A percentile compares a stretch with the other conserved stretches of the same genome.
Conservation (phyloP, 2,888 invertebrate species). For the Anthophora plumipes region DNA sequence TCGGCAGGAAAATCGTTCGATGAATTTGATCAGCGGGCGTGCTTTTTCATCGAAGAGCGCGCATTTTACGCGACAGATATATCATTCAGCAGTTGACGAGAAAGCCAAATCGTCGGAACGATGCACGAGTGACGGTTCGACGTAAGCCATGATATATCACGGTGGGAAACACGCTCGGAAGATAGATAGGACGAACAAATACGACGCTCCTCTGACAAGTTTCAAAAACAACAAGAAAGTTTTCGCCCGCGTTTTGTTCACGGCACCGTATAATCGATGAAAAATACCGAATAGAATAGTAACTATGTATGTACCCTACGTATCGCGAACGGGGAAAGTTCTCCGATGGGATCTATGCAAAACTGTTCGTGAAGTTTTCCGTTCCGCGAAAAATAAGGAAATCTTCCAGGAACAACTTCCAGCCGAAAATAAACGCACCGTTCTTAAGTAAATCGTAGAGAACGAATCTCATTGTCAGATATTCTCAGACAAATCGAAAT, state of each 20-base stretch:
- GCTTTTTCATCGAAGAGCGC: background rate
- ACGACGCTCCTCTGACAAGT: background rate
- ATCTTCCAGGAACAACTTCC: constrained; percentile 6
- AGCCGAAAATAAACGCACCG: constrained; percentile 28
- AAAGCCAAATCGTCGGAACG: constrained; percentile 19
- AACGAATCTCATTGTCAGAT: background rate
- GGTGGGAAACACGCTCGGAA: background rate
- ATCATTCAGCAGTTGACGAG: constrained; percentile 10
- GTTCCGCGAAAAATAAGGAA: constrained; percentile 16
- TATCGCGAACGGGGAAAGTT: background rate
- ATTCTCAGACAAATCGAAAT: constrained; percentile 16
- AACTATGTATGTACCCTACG: background rate
- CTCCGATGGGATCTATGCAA: background rate
- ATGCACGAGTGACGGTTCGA: background rate
- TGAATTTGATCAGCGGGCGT: constrained; percentile 5
- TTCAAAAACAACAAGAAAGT: constrained; percentile 8
- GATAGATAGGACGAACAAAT: background rate
- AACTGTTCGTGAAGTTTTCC: background rate
- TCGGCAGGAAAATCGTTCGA: background rate
- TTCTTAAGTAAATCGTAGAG: constrained; percentile 46
- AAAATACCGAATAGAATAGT: background rate
- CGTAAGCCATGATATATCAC: background rate
- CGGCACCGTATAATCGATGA: constrained; percentile 4
- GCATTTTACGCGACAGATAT: constrained; percentile 1
- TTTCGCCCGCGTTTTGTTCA: background rate